phyloP scores from a whole-genome alignment of 2,888 invertebrate species.

The Amphipoea lucens region DNA sequence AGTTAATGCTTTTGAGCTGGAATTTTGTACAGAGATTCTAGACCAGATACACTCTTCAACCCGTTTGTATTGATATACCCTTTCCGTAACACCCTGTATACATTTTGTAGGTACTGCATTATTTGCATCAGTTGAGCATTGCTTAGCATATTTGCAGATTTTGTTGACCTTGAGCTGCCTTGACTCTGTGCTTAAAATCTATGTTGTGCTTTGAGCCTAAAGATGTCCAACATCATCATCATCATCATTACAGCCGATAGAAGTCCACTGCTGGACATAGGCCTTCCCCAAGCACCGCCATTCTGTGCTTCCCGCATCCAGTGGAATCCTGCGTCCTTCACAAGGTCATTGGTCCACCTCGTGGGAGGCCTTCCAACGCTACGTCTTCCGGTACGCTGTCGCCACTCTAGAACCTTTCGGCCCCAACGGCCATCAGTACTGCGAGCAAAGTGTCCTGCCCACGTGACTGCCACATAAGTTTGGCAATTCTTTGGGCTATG shows the following conservation, averaged over 20 bases:
- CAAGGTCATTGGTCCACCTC: not conserved
- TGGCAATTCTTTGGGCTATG: not conserved
- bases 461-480: not conserved
- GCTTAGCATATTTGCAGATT: not conserved
- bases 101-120: not conserved
- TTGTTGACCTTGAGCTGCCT: not conserved
- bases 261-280: not conserved
- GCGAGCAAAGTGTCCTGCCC: not conserved
- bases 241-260: not conserved
- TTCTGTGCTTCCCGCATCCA: not conserved
- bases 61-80: too few species aligned
- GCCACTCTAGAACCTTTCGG: not conserved
- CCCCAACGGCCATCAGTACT: not conserved
- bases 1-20: too few species aligned
- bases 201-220: not conserved
- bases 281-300: too few species aligned
- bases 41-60: too few species aligned
- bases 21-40: too few species aligned
- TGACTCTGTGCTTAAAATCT: not conserved
- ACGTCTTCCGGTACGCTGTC: not conserved
- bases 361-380: not conserved
- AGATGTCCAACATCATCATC: too few species aligned
- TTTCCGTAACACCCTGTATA: too few species aligned
- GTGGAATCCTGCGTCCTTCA: not conserved
- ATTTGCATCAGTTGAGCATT: not conserved